Evolutionary conservation across 2,888 invertebrate species (phyloP).

Genomic region (Campaea margaritaria): DNA sequence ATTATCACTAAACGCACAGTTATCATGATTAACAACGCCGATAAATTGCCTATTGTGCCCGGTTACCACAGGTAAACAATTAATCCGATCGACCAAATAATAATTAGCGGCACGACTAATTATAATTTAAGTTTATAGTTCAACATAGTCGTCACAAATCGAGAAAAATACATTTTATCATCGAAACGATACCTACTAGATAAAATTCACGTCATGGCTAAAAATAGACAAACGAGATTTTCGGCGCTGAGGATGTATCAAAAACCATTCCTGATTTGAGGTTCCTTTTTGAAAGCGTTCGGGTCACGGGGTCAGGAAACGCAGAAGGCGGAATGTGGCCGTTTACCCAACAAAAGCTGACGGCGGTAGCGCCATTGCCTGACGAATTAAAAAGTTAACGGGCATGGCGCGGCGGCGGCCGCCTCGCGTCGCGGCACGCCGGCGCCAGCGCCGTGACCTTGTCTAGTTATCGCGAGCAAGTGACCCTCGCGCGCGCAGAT

Average conservation of each 20-base stretch:
- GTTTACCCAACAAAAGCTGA: constrained; percentile 68
- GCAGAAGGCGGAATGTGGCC: constrained; percentile 48
- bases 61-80: constrained; percentile 19
- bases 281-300: constrained; percentile 39
- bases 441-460: constrained; percentile 83
- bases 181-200: constrained; percentile 31
- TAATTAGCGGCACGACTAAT: constrained; percentile 14
- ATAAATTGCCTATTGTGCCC: constrained; percentile 21
- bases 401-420: constrained; percentile 67
- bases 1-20: constrained; percentile 22
- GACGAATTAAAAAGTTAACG: constrained; percentile 82
- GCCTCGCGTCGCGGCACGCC: constrained; percentile 70
- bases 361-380: constrained; percentile 63
- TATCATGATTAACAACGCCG: constrained; percentile 23
- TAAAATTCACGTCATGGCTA: constrained; percentile 39
- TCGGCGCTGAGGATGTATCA: constrained; percentile 22
- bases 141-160: constrained; percentile 34
- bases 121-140: constrained; percentile 31
- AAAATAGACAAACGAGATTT: constrained; percentile 40
- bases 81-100: constrained; percentile 2
- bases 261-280: constrained; percentile 25
- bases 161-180: constrained; percentile 30
- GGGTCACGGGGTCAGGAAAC: constrained; percentile 43
- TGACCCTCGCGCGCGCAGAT: constrained; percentile 77
- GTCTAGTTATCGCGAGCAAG: constrained; percentile 79